A percentile compares a stretch with the other conserved stretches of the same genome.
Evolutionary conservation across 1,140 invertebrate genomes (phyloP).

Genomic region (Hirudo medicinalis): DNA sequence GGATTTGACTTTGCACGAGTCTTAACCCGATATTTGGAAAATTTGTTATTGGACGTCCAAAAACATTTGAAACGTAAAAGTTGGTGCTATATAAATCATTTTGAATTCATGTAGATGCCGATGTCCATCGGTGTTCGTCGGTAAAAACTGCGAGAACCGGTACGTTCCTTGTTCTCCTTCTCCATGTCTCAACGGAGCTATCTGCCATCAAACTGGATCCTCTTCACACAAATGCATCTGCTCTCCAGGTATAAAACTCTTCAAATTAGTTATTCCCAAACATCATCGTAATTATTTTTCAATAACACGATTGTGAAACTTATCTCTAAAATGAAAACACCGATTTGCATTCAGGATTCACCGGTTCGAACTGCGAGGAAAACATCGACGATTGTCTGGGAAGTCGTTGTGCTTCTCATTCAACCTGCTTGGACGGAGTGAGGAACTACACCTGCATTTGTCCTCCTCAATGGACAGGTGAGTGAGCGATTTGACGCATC

Average conservation of each 20-base stretch:
- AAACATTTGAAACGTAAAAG: no score
- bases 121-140: constrained; percentile 22
- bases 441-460: constrained; percentile 18
- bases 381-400: constrained; percentile 85
- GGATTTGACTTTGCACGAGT: neutral
- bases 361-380: constrained; percentile 71
- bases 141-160: constrained; percentile 23
- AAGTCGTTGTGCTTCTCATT: constrained; percentile 75
- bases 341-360: constrained; percentile 54
- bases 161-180: constrained; percentile 41
- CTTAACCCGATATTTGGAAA: neutral
- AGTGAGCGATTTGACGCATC: neutral
- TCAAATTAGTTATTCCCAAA: neutral
- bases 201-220: constrained; percentile 48
- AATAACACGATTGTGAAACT: neutral
- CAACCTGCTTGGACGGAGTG: constrained; percentile 50
- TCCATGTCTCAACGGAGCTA: constrained; percentile 58
- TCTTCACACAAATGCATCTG: constrained; percentile 31
- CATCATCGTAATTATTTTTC: neutral
- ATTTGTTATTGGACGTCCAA: neutral
- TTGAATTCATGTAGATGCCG: constrained; percentile 22
- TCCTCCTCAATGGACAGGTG: constrained; percentile 19
- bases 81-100: constrained; percentile 15
- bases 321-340: neutral
- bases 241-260: constrained; percentile 40